Evolutionary conservation across 2,888 invertebrate genomes (phyloP), one percentile per base, ranked within the genome.

Genomic region (Lingula anatina): DNA sequence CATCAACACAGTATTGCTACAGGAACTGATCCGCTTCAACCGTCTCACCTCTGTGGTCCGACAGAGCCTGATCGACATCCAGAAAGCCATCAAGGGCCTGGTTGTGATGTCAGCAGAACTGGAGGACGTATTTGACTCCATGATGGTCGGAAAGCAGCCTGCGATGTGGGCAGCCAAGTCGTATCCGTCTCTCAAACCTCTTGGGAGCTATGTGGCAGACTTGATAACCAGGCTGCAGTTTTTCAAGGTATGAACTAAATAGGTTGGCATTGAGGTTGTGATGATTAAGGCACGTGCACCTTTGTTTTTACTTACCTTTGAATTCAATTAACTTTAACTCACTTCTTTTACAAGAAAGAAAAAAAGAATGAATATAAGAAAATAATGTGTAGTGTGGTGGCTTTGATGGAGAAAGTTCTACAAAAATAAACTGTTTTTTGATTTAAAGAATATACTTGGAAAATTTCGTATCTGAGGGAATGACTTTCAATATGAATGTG

Each of bases 61-160:
- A 3, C 49, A 59, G 18, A 71, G 70, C 50, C 62, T 76, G 26
- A 61, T 62, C 48, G 73, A 76, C 50, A 69, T 75, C 31, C 63
- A 68, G 48, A 75, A 70, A 51, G 75, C 76, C 45, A 71, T 75
- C 51, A 72, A 71, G 47, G 76, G 76, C 27, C 56, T 71, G 28
- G 70, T 75, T 3, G 64, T 76, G 24, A 73, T 76, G 74, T 72
- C 73, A 2, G 53, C 69, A 2, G 72, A 75, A 42, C 62, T 76
- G 24, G 75, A 76, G 58, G 72, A 76, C 50, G 71, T 76, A 43
- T 73, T 73, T 59, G 70, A 74, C 52, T 70, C 70, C 51, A 75
- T 76, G 75, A 68, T 75, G 65, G 71, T 76, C 23, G 75, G 75
- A 46, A 73, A 74, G 70, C 71, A 75, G 18, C 77, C 77, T 18